A percentile compares a stretch with the other conserved stretches of the same genome.
These are phyloP conservation scores for Triops cancriformis DNA, from an alignment of 1,140 invertebrate species.

Conservation along the genomic window DNA sequence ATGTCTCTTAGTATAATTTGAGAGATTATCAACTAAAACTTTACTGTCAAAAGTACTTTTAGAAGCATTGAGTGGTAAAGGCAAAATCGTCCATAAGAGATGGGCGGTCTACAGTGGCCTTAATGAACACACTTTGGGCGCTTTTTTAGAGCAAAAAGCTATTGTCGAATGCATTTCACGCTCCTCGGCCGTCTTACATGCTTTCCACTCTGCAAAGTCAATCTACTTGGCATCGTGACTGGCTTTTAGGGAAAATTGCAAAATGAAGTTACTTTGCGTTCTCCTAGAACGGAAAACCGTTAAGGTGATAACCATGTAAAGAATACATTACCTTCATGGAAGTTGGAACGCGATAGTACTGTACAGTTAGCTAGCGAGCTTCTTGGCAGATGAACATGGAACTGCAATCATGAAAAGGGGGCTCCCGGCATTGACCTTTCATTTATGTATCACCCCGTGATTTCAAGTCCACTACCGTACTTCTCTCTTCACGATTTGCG, in stretches of 20 bases:
- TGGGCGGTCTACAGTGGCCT: too few relatives aligned
- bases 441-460: not conserved
- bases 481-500: too few relatives aligned
- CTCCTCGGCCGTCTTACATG: not conserved
- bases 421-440: not conserved
- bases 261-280: not conserved
- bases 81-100: too few relatives aligned
- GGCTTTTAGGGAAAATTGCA: not conserved
- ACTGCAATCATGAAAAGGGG: not conserved
- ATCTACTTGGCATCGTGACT: not conserved
- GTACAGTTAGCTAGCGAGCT: not conserved
- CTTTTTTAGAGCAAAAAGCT: not conserved
- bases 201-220: not conserved
- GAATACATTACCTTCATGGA: not conserved
- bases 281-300: not conserved
- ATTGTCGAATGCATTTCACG: not conserved
- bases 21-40: too few relatives aligned
- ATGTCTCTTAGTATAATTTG: too few relatives aligned
- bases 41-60: too few relatives aligned
- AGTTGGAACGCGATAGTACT: too few relatives aligned
- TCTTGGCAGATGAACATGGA: constrained; percentile 6
- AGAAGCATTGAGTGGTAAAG: too few relatives aligned
- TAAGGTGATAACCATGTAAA: not conserved
- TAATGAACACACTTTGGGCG: not conserved
- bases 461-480: too few relatives aligned